Conservation (phyloP, 2,113 vertebrate species). For the Eubucco bourcierii region DNA sequence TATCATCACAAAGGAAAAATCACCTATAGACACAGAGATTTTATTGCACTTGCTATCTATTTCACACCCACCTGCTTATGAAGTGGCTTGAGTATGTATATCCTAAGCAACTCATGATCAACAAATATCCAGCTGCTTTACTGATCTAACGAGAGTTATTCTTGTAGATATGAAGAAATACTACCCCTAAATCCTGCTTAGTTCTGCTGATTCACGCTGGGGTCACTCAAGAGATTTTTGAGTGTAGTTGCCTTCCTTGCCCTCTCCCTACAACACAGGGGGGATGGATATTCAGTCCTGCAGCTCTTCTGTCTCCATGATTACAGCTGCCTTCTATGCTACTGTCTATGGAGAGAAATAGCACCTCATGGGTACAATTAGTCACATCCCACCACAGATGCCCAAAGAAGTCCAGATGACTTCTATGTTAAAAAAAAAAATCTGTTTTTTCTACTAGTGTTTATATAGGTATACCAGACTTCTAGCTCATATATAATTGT, state of each 20-base stretch:
- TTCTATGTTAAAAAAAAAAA: not conserved
- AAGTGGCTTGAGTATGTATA: not conserved
- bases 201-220: not conserved
- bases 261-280: not conserved
- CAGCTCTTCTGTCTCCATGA: not conserved
- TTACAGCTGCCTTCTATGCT: not conserved
- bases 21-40: not conserved
- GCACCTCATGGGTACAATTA: not conserved
- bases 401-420: not conserved
- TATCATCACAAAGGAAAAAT: conserved; percentile 16
- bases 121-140: conserved; percentile 28
- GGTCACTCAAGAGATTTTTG: not conserved
- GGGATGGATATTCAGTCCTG: not conserved
- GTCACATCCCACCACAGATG: not conserved
- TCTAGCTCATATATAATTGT: not conserved
- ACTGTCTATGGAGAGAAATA: not conserved
- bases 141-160: not conserved
- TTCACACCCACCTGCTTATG: conserved; percentile 32
- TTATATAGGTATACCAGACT: not conserved
- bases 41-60: not conserved
- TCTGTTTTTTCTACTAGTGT: not conserved
- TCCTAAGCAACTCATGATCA: not conserved
- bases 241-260: fast-evolving
- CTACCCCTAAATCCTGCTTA: not conserved
- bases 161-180: not conserved